Evolutionary conservation across 2,888 invertebrate genomes (phyloP).

Genomic region (Andricus quercusramuli): DNA sequence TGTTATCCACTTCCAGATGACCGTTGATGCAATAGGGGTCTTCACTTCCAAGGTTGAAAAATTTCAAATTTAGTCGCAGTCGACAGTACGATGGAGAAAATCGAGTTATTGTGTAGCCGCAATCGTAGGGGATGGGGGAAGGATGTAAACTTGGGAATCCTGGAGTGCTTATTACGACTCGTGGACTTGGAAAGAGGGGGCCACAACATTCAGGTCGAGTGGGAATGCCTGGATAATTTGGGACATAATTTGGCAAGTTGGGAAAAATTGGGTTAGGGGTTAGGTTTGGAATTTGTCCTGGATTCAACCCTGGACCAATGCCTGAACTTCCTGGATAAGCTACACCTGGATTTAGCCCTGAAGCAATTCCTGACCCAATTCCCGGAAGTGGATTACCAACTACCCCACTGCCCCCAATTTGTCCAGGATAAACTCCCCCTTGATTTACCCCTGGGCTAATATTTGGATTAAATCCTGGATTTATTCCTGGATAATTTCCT

Average conservation of each 20-base stretch:
- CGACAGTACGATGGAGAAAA: constrained; percentile 79
- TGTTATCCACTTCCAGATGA: constrained; percentile 81
- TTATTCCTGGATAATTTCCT: neutral
- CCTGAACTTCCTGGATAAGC: neutral
- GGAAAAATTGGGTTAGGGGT: constrained; percentile 26
- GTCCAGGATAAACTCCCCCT: constrained; percentile 31
- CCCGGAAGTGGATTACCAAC: constrained; percentile 39
- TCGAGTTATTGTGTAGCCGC: constrained; percentile 80
- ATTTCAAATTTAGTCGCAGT: constrained; percentile 80
- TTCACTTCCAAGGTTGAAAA: constrained; percentile 80
- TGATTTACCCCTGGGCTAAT: neutral
- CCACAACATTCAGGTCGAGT: constrained; percentile 64
- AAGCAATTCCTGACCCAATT: constrained; percentile 8
- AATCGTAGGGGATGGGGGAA: constrained; percentile 72
- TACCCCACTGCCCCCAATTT: constrained; percentile 42
- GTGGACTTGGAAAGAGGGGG: constrained; percentile 54
- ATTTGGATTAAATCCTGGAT: neutral
- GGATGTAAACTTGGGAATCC: constrained; percentile 79
- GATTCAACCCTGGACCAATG: neutral
- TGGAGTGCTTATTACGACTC: constrained; percentile 81
- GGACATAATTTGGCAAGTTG: neutral
- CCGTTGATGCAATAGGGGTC: constrained; percentile 78
- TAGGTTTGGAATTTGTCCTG: constrained; percentile 13
- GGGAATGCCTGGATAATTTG: neutral
- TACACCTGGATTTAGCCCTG: neutral